Base-by-base conservation (phyloP, 2,113 vertebrate genomes). In the Fregetta grallaria region DNA sequence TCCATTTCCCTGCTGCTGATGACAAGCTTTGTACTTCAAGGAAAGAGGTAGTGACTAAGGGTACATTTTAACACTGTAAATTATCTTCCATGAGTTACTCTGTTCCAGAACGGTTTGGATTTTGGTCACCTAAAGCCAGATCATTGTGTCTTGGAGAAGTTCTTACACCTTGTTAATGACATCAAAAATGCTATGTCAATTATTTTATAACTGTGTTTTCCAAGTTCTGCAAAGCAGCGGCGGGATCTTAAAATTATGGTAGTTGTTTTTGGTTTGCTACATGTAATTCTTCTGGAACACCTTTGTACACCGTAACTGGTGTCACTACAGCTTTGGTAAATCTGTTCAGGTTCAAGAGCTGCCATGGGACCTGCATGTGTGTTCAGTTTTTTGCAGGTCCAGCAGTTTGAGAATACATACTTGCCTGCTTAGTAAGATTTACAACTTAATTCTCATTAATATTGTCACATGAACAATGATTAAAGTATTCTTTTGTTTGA, bases 101-200 rank as follows among this genome's bases (percentile, higher is more conserved):
- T 83, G 34, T 87, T 87, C 13, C 29, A 29, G 26, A 56, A 3
- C 1, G 0, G 22, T 80, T 95, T 87, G 62, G 38, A 16, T 83
- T 95, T 92, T 83, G 38, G 66, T 88, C 50, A 63, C 34, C 23
- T 30, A 15, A 86, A 74, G 32, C 26, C 29, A 59, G 20, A 45
- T 87, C 55, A 7, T 84, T 78, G 38, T 82, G 42, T 68, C 38
- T 72, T 63, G 67, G 47, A 72, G 82, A 82, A 79, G 45, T 90
- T 86, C 62, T 86, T 75, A 42, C 22, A 63, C 45, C n/a, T 65
- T 92, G 32, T 36, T 86, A 38, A 47, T 65, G 58, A 12, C 22
- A 30, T 45, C 42, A 87, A 30, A 83, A 81, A 84, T 0, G 0
- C 52, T 47, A 0, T 40, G 30, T 44, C 32, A 47, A 0, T 84